These are phyloP conservation scores for Metellina segmentata DNA, from an alignment of 2,888 invertebrate genomes.

Conservation along the genomic window DNA sequence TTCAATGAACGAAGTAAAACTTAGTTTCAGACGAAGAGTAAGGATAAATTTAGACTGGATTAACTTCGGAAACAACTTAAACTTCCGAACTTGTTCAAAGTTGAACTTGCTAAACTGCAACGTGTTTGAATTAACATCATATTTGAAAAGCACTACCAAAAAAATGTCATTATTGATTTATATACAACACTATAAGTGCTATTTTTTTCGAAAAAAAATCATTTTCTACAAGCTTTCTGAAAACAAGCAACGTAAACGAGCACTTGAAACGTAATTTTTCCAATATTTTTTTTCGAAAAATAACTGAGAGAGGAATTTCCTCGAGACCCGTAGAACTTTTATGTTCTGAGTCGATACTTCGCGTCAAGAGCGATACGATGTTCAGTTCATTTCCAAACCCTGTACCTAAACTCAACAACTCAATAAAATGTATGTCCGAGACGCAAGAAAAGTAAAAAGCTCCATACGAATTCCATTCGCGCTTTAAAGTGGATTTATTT, in stretches of 20 bases:
- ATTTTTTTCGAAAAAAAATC: not conserved
- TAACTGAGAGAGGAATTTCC: not conserved
- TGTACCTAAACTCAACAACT: not conserved
- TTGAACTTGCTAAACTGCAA: too few species aligned
- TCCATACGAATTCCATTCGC: constrained; percentile 12
- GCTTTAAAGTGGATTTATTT: constrained; percentile 37
- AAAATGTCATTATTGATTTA: too few species aligned
- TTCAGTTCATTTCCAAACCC: not conserved
- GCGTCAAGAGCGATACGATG: not conserved
- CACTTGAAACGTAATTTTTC: not conserved
- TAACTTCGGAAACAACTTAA: too few species aligned
- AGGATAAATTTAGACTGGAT: too few species aligned
- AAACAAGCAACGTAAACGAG: not conserved
- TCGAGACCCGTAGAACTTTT: not conserved
- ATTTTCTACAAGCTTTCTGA: not conserved
- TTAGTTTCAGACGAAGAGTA: too few species aligned
- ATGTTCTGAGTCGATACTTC: not conserved
- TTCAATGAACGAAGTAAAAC: too few species aligned
- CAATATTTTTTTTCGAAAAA: not conserved
- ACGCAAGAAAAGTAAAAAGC: not conserved
- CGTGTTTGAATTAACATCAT: too few species aligned
- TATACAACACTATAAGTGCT: not conserved
- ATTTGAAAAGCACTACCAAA: too few species aligned
- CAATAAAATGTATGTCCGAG: not conserved
- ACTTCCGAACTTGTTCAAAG: too few species aligned